Conservation (phyloP, 2,113 vertebrate species). For the Meles meles region DNA sequence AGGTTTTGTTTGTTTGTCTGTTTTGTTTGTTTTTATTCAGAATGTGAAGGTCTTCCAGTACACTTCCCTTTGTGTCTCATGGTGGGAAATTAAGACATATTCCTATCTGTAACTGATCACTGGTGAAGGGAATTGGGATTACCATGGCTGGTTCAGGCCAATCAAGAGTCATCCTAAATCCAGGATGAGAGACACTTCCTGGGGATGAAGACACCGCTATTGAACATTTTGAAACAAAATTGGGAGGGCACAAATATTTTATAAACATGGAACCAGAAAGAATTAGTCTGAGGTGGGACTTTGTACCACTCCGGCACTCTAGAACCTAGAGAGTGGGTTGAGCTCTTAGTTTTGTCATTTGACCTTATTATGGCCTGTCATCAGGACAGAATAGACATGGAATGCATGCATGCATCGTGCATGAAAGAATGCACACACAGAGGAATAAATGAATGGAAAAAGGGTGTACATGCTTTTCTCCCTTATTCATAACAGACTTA, state of each 20-base stretch:
- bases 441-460: not conserved
- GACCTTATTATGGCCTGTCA: accelerated
- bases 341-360: not conserved
- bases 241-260: not conserved
- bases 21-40: not conserved
- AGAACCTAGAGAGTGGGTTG: not conserved
- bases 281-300: not conserved
- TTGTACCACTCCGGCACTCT: too few relatives aligned
- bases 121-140: not conserved
- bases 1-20: not conserved
- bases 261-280: too few relatives aligned
- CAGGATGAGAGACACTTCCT: not conserved
- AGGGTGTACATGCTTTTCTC: not conserved
- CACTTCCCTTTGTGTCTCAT: not conserved
- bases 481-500: not conserved
- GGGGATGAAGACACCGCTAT: not conserved
- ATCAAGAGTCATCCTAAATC: not conserved
- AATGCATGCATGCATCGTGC: accelerated
- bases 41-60: not conserved
- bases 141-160: not conserved
- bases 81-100: not conserved
- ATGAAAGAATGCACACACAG: accelerated
- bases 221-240: not conserved
- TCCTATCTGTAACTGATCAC: not conserved
- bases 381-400: not conserved